Conservation (phyloP, 1,140 invertebrate genomes). For the Polypedilum pembai region DNA sequence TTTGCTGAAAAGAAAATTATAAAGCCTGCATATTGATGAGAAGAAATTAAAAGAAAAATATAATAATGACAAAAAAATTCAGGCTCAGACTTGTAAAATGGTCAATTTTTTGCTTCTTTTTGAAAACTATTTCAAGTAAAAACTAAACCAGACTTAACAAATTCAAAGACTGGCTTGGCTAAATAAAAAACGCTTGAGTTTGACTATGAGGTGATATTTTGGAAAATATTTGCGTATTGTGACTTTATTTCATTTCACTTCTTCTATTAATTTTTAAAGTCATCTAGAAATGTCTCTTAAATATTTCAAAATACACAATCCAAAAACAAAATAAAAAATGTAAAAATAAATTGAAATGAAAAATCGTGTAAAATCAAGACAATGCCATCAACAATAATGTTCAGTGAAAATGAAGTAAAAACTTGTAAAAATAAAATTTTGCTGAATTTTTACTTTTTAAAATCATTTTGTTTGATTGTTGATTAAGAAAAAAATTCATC, state of each 20-base stretch:
- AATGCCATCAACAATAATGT: constrained; percentile 17
- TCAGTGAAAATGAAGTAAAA: constrained; percentile 12
- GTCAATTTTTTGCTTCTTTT: no score
- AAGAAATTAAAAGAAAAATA: background rate
- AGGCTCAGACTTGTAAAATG: no score
- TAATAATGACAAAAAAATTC: background rate
- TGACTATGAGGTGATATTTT: constrained; percentile 21
- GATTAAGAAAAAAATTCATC: background rate
- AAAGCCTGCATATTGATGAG: no score
- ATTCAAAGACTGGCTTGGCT: constrained; percentile 13
- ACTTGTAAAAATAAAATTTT: constrained; percentile 5
- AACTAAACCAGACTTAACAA: background rate
- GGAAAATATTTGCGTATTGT: background rate
- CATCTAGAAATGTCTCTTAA: background rate
- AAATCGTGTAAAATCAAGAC: constrained; percentile 18
- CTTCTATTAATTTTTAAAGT: background rate
- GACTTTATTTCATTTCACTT: background rate
- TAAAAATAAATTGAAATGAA: background rate
- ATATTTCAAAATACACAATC: background rate
- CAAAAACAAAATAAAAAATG: background rate
- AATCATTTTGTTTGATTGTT: background rate
- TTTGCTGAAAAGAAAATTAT: no score
- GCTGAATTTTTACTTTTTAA: background rate
- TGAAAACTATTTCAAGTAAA: background rate
- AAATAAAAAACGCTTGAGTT: background rate